phyloP scores from a whole-genome alignment of 2,888 invertebrate species.

The Scaptomyza cyrtandrae region DNA sequence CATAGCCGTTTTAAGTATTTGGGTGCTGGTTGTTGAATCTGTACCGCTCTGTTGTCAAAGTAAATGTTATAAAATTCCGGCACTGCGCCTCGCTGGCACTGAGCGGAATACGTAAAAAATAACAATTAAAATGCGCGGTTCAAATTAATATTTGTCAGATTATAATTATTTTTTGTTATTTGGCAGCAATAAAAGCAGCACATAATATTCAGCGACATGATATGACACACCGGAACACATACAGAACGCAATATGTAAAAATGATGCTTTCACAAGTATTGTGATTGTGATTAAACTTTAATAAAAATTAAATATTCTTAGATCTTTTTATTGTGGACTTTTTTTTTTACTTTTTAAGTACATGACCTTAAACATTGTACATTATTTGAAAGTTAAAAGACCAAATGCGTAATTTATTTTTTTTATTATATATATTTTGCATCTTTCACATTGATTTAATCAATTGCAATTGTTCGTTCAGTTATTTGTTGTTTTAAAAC shows the following conservation, averaged over 20 bases:
- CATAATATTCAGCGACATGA: not conserved
- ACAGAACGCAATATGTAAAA: not conserved
- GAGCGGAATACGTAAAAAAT: constrained; percentile 14
- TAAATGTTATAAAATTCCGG: constrained; percentile 50
- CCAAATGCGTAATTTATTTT: no score
- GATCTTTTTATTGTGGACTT: no score
- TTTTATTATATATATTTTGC: not conserved
- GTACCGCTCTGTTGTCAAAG: constrained; percentile 48
- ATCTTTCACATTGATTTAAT: not conserved
- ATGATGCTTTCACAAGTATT: no score
- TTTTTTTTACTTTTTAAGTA: no score
- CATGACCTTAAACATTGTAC: no score
- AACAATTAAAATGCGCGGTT: constrained; percentile 53
- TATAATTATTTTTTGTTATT: not conserved
- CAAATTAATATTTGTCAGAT: constrained; percentile 50
- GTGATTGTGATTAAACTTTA: no score
- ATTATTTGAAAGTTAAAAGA: no score
- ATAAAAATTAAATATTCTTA: no score
- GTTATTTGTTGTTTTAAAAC: constrained; percentile 6
- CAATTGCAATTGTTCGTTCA: constrained; percentile 15
- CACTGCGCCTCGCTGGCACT: constrained; percentile 11
- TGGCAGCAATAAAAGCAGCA: not conserved
- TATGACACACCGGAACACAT: not conserved
- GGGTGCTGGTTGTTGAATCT: constrained; percentile 4
- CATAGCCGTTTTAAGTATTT: not conserved